Base-by-base conservation (phyloP, 2,888 invertebrate genomes). In the Onchidella celtica region DNA sequence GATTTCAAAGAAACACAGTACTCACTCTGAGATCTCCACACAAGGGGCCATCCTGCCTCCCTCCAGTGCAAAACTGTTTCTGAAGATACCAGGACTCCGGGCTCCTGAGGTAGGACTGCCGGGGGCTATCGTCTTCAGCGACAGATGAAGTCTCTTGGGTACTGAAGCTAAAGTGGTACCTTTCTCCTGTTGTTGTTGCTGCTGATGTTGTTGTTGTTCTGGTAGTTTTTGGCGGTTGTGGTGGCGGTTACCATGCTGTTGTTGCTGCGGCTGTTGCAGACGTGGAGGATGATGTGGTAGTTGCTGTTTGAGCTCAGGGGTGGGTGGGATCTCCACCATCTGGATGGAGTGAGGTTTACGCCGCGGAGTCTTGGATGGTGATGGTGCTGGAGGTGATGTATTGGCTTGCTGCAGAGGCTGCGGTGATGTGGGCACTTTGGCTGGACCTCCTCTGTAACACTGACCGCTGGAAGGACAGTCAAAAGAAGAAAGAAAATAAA, bases 301-400 rank as follows among this genome's bases (percentile, higher is more conserved):
- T 24, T 9, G 61, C 6, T 24, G 69, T 69, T 36, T 69, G 38
- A 59, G 34, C 4, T 68, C 70, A 47, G 3, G 94, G 94, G 68
- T 38, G 21, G 96, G 95, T 57, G 97, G 96, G 90, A 97, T 96
- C 91, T 96, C 96, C 75, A 97, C 96, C 88, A 97, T 95, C 87
- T 97, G 96, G 90, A 97, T 97, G 79, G 97, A 96, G 94, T 97
- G 97, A 68, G 96, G 95, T 86, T 94, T 95, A 63, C 90, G 88
- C 3, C 87, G 85, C 36, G 90, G 89, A 32, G 75, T 75, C n/a
- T 75, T 61, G 17, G 29, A n/a, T 47, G 47, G 6, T 47, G 47
- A 47, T 17, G 6, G 6, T 47, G 47, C 47, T 47, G 17, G 9
- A 11, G 47, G 6, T 47, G 47, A 6, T 17, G 47, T 17, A 47